These are phyloP conservation scores for Nomada hirtipes DNA, from an alignment of 2,888 invertebrate species.

Conservation along the genomic window DNA sequence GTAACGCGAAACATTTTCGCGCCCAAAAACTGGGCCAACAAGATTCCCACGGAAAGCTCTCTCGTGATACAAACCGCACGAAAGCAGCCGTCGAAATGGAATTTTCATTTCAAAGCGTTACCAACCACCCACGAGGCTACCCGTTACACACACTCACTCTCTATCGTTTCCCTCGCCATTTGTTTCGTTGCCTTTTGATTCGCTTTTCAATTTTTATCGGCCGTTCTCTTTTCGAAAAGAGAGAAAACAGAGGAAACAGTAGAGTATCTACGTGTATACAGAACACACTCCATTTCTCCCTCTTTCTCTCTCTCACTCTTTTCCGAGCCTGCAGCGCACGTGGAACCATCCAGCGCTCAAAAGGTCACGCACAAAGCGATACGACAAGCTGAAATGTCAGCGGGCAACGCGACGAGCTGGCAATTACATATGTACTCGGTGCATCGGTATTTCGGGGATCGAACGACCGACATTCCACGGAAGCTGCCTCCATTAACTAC, in stretches of 20 bases:
- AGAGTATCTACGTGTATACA: not conserved
- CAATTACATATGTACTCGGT: slow-evolving; percentile 24
- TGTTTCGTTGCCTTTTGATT: slow-evolving; percentile 30
- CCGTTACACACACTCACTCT: not conserved
- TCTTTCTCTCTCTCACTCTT: not conserved
- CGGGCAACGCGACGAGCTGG: slow-evolving; percentile 1
- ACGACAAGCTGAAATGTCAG: slow-evolving; percentile 32
- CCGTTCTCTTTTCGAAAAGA: not conserved
- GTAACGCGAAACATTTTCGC: slow-evolving; percentile 31
- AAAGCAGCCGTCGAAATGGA: slow-evolving; percentile 48
- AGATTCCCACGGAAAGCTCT: slow-evolving; percentile 35
- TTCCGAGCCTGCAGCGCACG: slow-evolving; percentile 4
- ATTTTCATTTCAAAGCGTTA: slow-evolving; percentile 51
- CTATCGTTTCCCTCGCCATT: not conserved
- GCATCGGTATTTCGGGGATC: slow-evolving; percentile 31
- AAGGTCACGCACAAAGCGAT: slow-evolving; percentile 47
- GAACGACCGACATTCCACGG: slow-evolving; percentile 45
- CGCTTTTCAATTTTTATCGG: slow-evolving; percentile 31
- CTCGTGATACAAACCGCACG: slow-evolving; percentile 29
- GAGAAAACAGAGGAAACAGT: not conserved
- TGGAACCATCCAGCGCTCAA: slow-evolving; percentile 15
- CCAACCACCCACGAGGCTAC: not conserved
- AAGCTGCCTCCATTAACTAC: slow-evolving; percentile 50
- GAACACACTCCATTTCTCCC: not conserved
- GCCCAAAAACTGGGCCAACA: slow-evolving; percentile 42